Evolutionary conservation across 2,797 vertebrate species (phyloP).

Genomic region (Phrynocephalus forsythii): DNA sequence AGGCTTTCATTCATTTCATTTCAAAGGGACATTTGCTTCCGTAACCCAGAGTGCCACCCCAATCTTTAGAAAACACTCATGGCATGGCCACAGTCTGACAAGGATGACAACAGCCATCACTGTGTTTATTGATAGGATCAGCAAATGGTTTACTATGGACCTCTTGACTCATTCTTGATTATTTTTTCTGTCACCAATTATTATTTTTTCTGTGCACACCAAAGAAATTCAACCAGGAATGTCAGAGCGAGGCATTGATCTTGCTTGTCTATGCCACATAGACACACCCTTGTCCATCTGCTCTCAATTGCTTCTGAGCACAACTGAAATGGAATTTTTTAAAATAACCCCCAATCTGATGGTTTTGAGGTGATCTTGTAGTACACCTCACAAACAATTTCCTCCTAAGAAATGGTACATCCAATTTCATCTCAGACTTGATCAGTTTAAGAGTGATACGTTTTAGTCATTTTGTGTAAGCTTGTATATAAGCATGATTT

Average conservation of each 20-base stretch:
- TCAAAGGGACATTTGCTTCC: conserved; percentile 12
- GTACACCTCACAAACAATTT: conserved; percentile 79
- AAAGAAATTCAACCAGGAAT: conserved; percentile 72
- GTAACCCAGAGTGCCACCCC: conserved; percentile 29
- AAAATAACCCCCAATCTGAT: conserved; percentile 8
- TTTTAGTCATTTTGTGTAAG: conserved; percentile 68
- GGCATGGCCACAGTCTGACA: conserved; percentile 21
- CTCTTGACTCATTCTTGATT: conserved; percentile 46
- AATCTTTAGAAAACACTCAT: conserved; percentile 33
- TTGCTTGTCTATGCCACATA: conserved; percentile 70
- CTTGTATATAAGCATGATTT: conserved; percentile 69
- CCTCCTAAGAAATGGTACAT: conserved; percentile 62
- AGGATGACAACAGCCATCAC: neutral
- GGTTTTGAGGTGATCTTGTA: conserved; percentile 62
- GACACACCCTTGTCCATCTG: conserved; percentile 76
- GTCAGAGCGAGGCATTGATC: conserved; percentile 58
- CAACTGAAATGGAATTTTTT: conserved; percentile 38
- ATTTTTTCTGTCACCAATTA: conserved; percentile 58
- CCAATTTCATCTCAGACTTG: conserved; percentile 58
- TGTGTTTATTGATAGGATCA: conserved; percentile 27
- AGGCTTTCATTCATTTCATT: conserved; percentile 22
- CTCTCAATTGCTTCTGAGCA: conserved; percentile 61
- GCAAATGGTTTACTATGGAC: conserved; percentile 55
- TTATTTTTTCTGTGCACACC: conserved; percentile 45
- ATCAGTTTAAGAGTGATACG: conserved; percentile 70